Base-by-base conservation (phyloP, 2,888 invertebrate genomes). In the Limnephilus auricula region DNA sequence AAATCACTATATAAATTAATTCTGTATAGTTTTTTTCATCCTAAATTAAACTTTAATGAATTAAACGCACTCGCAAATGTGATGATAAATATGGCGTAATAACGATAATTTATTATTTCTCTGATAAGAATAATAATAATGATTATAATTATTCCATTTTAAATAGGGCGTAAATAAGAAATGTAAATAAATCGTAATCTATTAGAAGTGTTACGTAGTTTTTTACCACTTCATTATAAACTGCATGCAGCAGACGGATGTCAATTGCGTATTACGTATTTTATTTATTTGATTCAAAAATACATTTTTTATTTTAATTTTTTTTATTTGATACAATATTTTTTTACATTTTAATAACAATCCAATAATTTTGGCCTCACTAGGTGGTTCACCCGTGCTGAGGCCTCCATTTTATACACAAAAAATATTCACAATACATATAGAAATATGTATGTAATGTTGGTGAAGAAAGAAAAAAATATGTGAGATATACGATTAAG, bases 81-180 rank as follows among this genome's bases (percentile, higher is more conserved):
- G 9, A 65, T 65, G 25, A 65, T 65, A 25, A 15, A 32, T 15
- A 34, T 34, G 82, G 6, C 34, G 34, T 82, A 32, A 82, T 32
- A 34, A 82, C 65, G 25, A 65, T 65, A 65, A 65, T 25, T 65
- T 65, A 65, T 34, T 18, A 82, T 82, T 82, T 32, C 25, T 82
- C 82, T 37, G 82, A 82, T 82, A 82, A 82, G 82, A 82, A 82
- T 34, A 25, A 34, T 25, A 34, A 25, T 82, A 82, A 50, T 65
- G 6, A 65, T 2, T 9, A 25, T 25, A n/a, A 65, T 25, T 65
- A 65, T n/a, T 25, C 0, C 65, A 65, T 65, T 82, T 82, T 82
- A 82, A 32, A 82, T 82, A 82, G 82, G 34, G 34, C 82, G 34
- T 18, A 32, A 82, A 82, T 82, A 18, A 82, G 82, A 82, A 82